Evolutionary conservation across 2,113 vertebrate genomes (phyloP).

Genomic region (Acinonyx jubatus): DNA sequence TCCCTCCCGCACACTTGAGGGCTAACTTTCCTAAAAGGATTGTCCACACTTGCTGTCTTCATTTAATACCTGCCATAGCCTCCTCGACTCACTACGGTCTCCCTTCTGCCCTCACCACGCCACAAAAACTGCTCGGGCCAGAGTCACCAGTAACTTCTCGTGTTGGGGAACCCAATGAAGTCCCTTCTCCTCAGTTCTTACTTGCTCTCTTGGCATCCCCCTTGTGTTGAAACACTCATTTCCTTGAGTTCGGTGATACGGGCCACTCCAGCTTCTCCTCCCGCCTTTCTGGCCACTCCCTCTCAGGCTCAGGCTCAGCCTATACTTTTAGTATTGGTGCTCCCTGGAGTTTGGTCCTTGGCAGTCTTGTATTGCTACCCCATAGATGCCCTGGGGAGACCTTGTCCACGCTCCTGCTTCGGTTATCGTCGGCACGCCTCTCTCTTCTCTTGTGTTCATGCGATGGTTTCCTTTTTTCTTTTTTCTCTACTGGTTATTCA

Average conservation of each 20-base stretch:
- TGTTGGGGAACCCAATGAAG: background rate
- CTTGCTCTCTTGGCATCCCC: background rate
- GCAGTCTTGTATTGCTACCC: background rate
- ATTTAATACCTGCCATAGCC: background rate
- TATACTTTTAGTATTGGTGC: background rate
- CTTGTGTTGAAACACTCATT: background rate
- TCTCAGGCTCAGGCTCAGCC: background rate
- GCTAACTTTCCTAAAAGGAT: background rate
- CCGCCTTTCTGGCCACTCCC: background rate
- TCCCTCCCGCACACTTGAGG: background rate
- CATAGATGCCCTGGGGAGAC: background rate
- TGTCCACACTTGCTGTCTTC: background rate
- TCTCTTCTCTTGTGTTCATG: background rate
- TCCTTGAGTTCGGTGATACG: background rate
- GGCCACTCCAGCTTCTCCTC: background rate
- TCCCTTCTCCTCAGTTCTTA: background rate
- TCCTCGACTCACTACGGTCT: background rate
- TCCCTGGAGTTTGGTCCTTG: background rate
- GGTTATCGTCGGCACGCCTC: background rate
- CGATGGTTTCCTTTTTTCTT: constrained; percentile 7
- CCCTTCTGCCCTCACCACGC: background rate
- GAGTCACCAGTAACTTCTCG: background rate
- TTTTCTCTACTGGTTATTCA: constrained; percentile 2
- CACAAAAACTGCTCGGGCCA: background rate
- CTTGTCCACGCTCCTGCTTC: background rate